These are phyloP conservation scores for Suricata suricatta DNA, from an alignment of 2,113 vertebrate species.

Conservation along the genomic window DNA sequence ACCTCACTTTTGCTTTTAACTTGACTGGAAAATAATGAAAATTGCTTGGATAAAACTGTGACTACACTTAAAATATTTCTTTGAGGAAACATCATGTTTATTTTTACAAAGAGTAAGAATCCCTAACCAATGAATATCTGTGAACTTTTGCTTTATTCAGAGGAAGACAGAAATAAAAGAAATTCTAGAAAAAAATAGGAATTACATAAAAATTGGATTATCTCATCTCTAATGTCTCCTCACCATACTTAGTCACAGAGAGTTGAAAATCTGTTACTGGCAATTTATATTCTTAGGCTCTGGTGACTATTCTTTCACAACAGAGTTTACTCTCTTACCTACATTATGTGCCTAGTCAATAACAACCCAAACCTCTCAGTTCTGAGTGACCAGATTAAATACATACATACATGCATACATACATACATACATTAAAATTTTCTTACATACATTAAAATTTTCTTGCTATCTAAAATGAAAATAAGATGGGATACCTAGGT, in stretches of 20 bases:
- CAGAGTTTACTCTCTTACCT: background rate
- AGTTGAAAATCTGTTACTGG: background rate
- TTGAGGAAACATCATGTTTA: background rate
- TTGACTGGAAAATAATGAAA: slow-evolving; percentile 51
- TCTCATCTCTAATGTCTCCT: background rate
- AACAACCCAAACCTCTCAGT: background rate
- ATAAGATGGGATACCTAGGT: background rate
- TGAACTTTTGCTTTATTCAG: background rate
- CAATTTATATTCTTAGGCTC: background rate
- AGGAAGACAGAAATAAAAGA: background rate
- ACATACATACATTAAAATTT: too few relatives aligned
- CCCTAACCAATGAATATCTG: background rate
- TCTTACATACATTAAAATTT: background rate
- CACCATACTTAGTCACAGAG: background rate
- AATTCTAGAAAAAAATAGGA: background rate
- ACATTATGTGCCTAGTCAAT: background rate
- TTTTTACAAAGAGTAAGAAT: background rate
- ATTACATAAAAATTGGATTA: background rate
- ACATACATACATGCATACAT: background rate
- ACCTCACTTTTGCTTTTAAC: slow-evolving; percentile 41
- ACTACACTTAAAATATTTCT: slow-evolving; percentile 13
- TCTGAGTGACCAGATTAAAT: background rate
- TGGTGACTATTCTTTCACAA: background rate
- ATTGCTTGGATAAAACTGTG: background rate
- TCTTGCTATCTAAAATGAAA: background rate